phyloP scores from a whole-genome alignment of 2,888 invertebrate genomes.

The Apotomis turbidana region DNA sequence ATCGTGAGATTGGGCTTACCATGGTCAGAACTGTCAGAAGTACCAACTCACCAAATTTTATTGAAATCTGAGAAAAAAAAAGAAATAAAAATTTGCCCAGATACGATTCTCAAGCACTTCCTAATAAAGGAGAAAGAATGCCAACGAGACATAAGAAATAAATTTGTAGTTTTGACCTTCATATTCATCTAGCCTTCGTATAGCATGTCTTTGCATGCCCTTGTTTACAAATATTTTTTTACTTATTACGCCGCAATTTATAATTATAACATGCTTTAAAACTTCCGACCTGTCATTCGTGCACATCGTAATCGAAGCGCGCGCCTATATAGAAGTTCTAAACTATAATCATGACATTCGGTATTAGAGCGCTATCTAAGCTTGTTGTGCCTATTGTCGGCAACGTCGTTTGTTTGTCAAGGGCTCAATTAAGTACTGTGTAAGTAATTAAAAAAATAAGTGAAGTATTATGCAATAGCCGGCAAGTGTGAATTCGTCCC shows the following conservation, averaged over 20 bases:
- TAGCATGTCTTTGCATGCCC: no score
- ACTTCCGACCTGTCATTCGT: not conserved
- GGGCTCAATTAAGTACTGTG: conserved; percentile 70
- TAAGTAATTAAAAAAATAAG: conserved; percentile 55
- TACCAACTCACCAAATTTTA: no score
- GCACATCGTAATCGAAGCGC: conserved; percentile 21
- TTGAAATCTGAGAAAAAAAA: no score
- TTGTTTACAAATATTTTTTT: no score
- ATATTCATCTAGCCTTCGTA: no score
- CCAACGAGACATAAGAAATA: no score
- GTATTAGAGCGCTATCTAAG: conserved; percentile 64
- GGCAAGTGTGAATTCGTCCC: not conserved
- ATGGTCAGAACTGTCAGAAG: no score
- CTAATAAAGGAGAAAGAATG: no score
- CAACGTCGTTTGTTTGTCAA: conserved; percentile 66
- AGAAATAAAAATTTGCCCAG: no score
- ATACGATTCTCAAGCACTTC: no score
- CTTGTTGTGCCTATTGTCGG: conserved; percentile 66
- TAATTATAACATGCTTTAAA: conserved; percentile 7
- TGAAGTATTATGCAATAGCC: conserved; percentile 23
- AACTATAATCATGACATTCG: conserved; percentile 67
- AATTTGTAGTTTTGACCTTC: no score
- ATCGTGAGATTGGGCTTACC: no score
- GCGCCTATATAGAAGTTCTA: conserved; percentile 18
- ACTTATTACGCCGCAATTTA: not conserved